Evolutionary conservation across 2,113 vertebrate species (phyloP).

Genomic region (Nothoprocta perdicaria): DNA sequence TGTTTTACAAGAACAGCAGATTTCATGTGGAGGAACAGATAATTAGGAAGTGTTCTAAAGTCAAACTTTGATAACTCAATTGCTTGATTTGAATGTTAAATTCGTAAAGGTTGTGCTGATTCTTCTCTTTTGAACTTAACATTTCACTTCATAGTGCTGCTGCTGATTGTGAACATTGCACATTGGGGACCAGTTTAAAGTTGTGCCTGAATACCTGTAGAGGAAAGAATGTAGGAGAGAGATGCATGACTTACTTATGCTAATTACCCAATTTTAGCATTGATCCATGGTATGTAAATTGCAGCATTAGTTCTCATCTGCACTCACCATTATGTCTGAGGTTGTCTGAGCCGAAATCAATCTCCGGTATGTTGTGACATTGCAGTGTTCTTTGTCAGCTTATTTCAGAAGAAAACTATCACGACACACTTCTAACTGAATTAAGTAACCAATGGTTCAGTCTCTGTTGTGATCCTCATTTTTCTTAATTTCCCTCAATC

Average conservation of each 20-base stretch:
- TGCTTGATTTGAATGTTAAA: conserved; percentile 30
- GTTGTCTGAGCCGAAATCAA: background rate
- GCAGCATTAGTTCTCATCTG: background rate
- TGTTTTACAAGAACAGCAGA: background rate
- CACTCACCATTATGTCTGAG: background rate
- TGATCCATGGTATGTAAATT: background rate
- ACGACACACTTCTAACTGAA: background rate
- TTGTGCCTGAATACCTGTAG: background rate
- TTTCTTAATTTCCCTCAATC: background rate
- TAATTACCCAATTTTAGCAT: background rate
- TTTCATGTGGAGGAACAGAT: background rate
- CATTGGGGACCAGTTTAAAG: background rate
- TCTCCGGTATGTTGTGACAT: conserved; percentile 18
- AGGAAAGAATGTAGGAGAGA: conserved; percentile 8
- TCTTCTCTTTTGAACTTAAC: conserved; percentile 9
- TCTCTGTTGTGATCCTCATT: background rate
- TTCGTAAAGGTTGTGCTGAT: background rate
- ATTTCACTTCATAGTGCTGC: background rate
- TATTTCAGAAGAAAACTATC: conserved; percentile 6
- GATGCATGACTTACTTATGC: background rate
- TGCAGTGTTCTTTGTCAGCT: background rate
- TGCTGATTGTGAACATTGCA: background rate
- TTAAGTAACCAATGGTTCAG: background rate
- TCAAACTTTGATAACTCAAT: background rate
- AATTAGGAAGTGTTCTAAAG: conserved; percentile 20